Percentiles rank a stretch among this genome's conserved stretches.
These are phyloP conservation scores for Passerina amoena DNA, from an alignment of 2,113 vertebrate species.

Conservation along the genomic window DNA sequence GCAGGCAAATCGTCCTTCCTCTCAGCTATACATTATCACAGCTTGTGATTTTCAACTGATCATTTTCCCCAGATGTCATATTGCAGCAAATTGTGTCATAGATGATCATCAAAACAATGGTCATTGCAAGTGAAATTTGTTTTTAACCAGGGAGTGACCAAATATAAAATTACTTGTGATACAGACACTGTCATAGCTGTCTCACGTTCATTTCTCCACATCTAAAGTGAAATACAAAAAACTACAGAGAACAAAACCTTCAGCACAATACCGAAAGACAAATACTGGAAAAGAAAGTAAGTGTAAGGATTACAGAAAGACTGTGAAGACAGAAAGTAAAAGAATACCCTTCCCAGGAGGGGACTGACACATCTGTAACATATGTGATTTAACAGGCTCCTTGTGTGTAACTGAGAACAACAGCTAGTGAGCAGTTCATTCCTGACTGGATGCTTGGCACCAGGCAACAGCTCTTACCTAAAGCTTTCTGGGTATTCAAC, in stretches of 20 bases:
- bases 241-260: not conserved
- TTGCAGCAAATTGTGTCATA: not conserved
- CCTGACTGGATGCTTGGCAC: not conserved
- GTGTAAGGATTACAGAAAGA: not conserved
- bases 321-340: not conserved
- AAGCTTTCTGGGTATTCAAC: conserved; percentile 91
- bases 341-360: not conserved
- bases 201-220: not conserved
- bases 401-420: not conserved
- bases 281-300: not conserved
- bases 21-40: not conserved
- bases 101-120: not conserved
- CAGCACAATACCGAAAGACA: not conserved
- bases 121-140: not conserved
- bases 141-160: not conserved
- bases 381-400: not conserved
- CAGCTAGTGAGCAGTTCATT: not conserved
- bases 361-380: not conserved
- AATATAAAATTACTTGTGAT: not conserved
- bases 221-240: not conserved
- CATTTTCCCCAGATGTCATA: not conserved
- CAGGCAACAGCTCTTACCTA: conserved; percentile 78
- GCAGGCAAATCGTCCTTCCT: not conserved
- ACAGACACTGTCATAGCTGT: not conserved
- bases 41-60: not conserved